A percentile compares a stretch with the other conserved stretches of the same genome.
phyloP scores from a whole-genome alignment of 2,113 vertebrate genomes.

The Psophia crepitans region DNA sequence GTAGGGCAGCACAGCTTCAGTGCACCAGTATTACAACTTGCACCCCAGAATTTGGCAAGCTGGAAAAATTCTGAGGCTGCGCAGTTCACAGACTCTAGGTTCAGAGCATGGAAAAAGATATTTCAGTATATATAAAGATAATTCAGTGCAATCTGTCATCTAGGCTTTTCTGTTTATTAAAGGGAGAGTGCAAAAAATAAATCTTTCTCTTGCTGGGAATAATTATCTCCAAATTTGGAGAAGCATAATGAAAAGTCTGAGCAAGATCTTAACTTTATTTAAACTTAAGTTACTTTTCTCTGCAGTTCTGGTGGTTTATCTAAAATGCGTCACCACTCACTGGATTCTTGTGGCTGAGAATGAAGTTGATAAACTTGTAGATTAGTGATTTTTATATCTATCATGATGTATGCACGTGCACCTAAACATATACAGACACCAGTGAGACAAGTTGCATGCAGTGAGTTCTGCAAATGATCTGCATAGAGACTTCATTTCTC shows the following conservation, averaged over 20 bases:
- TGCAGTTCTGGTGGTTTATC: not conserved
- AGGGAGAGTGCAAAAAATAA: not conserved
- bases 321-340: not conserved
- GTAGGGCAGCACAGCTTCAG: not conserved
- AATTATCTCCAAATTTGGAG: constrained; percentile 6
- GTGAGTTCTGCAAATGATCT: not conserved
- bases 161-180: not conserved
- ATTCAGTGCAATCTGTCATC: not conserved
- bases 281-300: not conserved
- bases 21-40: not conserved
- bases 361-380: not conserved
- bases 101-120: not conserved
- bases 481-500: not conserved
- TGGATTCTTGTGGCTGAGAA: not conserved
- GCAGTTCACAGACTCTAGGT: not conserved
- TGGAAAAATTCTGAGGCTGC: not conserved
- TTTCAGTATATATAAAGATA: not conserved
- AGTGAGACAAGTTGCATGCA: not conserved
- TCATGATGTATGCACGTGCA: not conserved
- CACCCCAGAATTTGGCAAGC: not conserved
- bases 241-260: not conserved
- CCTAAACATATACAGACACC: not conserved
- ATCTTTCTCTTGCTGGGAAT: not conserved
- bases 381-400: not conserved
- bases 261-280: not conserved